Evolutionary conservation across 1,140 invertebrate species (phyloP).

Genomic region (Drosophila quadrilineata): DNA sequence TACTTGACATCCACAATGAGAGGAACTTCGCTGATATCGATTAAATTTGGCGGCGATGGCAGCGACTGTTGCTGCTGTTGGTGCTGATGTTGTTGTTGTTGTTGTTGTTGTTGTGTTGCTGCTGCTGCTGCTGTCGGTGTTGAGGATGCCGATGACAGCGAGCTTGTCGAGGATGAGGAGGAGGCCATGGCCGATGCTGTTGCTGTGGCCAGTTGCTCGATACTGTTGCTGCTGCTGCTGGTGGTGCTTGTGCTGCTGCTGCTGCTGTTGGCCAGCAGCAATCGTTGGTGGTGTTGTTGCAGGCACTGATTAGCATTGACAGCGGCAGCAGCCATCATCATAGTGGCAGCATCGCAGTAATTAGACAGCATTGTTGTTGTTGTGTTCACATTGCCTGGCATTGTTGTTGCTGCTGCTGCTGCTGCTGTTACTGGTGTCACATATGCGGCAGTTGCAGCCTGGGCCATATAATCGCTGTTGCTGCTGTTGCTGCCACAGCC

Average conservation of each 20-base stretch:
- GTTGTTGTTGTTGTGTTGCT: slow-evolving; percentile 29
- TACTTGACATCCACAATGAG: slow-evolving; percentile 82
- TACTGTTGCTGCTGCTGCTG: slow-evolving; percentile 18
- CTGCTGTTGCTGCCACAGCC: slow-evolving; percentile 34
- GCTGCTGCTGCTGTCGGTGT: slow-evolving; percentile 55
- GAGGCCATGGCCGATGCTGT: slow-evolving; percentile 35
- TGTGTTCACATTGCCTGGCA: slow-evolving; percentile 54
- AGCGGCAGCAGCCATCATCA: slow-evolving; percentile 80
- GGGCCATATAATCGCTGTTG: slow-evolving; percentile 54
- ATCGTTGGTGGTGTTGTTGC: slow-evolving; percentile 75
- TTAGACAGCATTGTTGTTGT: slow-evolving; percentile 79
- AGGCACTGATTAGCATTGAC: slow-evolving; percentile 81
- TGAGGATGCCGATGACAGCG: slow-evolving; percentile 70
- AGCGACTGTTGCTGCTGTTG: slow-evolving; percentile 54
- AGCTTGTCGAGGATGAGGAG: slow-evolving; percentile 50
- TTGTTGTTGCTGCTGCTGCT: slow-evolving; percentile 34
- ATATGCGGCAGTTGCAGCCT: slow-evolving; percentile 50
- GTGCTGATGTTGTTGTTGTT: slow-evolving; percentile 38
- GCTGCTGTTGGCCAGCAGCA: slow-evolving; percentile 55
- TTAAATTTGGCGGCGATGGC: slow-evolving; percentile 80
- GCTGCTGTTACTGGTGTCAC: slow-evolving; percentile 57
- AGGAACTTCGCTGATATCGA: slow-evolving; percentile 81
- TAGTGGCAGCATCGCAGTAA: slow-evolving; percentile 79
- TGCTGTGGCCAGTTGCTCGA: slow-evolving; percentile 33
- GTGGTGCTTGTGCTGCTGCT: slow-evolving; percentile 10